Percentiles rank a stretch among this genome's conserved stretches.
These are phyloP conservation scores for Brachyalestes nurse DNA, from an alignment of 2,797 vertebrate genomes.

Conservation along the genomic window DNA sequence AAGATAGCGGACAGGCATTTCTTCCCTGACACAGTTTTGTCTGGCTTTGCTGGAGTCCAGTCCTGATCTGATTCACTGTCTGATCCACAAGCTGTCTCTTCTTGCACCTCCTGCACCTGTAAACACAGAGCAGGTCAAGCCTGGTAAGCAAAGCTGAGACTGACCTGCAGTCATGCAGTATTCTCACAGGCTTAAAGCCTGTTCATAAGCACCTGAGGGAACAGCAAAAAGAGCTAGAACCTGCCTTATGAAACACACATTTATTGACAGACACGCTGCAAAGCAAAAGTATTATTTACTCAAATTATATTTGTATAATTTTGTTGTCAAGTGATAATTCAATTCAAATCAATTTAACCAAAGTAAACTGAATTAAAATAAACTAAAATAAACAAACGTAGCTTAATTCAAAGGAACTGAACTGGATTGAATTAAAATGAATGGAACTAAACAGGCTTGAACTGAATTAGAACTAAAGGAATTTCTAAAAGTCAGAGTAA, in stretches of 20 bases:
- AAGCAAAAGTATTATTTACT: not conserved
- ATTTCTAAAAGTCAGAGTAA: not conserved
- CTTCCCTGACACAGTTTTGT: constrained; percentile 74
- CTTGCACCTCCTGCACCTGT: constrained; percentile 83
- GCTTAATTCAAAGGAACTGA: not conserved
- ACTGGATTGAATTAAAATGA: not conserved
- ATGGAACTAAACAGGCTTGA: not conserved
- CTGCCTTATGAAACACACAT: not conserved
- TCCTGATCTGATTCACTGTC: constrained; percentile 78
- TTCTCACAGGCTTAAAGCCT: not conserved
- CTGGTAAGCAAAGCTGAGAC: not conserved
- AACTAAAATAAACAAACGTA: not conserved
- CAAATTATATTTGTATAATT: too few relatives aligned
- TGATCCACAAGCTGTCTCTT: constrained; percentile 81
- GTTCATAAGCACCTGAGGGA: not conserved
- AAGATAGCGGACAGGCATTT: constrained; percentile 85
- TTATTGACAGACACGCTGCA: not conserved
- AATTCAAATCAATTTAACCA: too few relatives aligned
- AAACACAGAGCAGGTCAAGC: constrained; percentile 13
- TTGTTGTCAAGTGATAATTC: too few relatives aligned
- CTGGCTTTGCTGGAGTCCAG: constrained; percentile 77
- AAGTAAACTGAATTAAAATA: not conserved
- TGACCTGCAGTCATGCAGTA: not conserved
- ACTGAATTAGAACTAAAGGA: not conserved
- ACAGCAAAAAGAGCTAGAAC: not conserved